Conservation (phyloP, 2,797 vertebrate genomes). For the Eospalax fontanierii region DNA sequence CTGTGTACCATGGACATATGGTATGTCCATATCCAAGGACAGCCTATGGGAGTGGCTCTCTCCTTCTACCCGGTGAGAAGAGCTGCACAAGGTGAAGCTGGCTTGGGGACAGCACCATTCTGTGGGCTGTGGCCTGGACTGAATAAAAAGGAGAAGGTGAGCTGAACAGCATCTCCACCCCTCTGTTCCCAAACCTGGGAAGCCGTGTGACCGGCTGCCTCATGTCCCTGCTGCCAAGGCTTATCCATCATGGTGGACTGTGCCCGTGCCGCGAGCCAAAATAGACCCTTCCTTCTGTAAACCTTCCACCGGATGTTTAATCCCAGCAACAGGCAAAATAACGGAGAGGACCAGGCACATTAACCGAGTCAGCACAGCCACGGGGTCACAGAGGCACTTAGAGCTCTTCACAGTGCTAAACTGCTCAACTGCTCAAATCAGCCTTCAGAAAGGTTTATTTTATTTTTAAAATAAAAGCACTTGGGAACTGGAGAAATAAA, state of each 20-base stretch:
- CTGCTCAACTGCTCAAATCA: not conserved
- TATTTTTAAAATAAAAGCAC: not conserved
- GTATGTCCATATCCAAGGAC: no score
- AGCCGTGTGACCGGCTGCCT: not conserved
- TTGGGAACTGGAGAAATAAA: not conserved
- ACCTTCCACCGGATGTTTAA: not conserved
- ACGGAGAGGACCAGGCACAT: not conserved
- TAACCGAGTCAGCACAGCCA: not conserved
- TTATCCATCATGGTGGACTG: not conserved
- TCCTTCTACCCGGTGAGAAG: no score
- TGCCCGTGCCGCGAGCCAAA: no score
- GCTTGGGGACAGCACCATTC: not conserved
- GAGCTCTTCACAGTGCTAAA: not conserved
- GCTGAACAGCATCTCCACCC: no score
- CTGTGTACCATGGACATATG: no score
- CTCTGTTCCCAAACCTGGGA: not conserved
- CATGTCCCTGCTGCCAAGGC: not conserved
- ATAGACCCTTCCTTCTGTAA: not conserved
- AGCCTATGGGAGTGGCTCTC: no score
- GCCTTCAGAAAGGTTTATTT: not conserved
- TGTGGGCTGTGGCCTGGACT: not conserved
- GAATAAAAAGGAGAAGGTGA: not conserved
- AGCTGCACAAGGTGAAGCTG: no score
- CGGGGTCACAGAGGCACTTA: not conserved
- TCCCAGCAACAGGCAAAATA: not conserved